phyloP scores from a whole-genome alignment of 2,113 vertebrate species.

The Myotis yumanensis region DNA sequence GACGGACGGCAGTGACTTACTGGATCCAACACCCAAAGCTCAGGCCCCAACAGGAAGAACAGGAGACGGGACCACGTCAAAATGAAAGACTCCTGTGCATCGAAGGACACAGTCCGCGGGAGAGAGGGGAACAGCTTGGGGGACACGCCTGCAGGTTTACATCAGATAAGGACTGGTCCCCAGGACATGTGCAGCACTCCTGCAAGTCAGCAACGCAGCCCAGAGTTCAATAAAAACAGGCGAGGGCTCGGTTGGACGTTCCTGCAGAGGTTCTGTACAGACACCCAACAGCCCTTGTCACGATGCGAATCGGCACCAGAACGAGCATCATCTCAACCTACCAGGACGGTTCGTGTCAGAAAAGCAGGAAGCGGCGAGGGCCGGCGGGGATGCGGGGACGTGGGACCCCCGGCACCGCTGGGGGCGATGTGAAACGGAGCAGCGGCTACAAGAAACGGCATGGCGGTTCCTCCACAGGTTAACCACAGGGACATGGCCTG shows the following conservation, averaged over 20 bases:
- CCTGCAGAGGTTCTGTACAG: background rate
- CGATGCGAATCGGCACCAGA: background rate
- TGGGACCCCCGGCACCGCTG: too few species aligned
- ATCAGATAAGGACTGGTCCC: background rate
- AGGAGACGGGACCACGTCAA: background rate
- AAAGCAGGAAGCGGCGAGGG: too few species aligned
- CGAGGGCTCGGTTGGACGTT: background rate
- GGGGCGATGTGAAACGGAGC: too few species aligned
- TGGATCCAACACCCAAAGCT: background rate
- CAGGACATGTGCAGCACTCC: background rate
- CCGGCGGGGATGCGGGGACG: too few species aligned
- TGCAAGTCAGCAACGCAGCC: background rate
- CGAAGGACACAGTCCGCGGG: background rate
- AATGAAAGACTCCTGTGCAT: too few species aligned
- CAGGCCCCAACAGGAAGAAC: background rate
- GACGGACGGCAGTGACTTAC: background rate
- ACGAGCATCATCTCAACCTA: accelerated
- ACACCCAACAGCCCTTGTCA: accelerated
- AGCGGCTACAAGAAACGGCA: background rate
- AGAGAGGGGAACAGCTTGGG: too few species aligned
- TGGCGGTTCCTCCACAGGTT: too few species aligned
- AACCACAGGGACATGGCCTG: accelerated
- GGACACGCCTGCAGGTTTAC: too few species aligned
- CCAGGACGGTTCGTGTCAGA: accelerated
- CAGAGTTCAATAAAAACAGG: background rate